Evolutionary conservation across 2,888 invertebrate species (phyloP).

Genomic region (Ormyrus nitidulus): DNA sequence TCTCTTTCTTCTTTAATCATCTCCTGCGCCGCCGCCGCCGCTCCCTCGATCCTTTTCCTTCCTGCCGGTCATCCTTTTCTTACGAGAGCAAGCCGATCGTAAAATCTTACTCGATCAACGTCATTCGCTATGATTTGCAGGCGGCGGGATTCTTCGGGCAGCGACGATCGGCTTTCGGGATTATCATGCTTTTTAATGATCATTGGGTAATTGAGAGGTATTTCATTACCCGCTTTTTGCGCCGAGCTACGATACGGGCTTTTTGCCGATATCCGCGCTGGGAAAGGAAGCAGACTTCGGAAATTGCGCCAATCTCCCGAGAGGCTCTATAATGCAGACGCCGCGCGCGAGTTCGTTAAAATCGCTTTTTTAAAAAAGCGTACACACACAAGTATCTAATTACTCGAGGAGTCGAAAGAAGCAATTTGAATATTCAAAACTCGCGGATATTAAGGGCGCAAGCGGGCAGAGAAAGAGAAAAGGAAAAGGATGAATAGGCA

Average conservation of each 20-base stretch:
- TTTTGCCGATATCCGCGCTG: too few species aligned
- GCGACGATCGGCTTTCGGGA: background rate
- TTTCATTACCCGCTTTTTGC: background rate
- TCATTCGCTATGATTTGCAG: constrained; percentile 33
- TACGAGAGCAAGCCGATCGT: constrained; percentile 15
- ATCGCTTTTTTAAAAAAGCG: too few species aligned
- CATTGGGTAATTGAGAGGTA: background rate
- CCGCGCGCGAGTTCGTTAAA: too few species aligned
- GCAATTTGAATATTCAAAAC: constrained; percentile 40
- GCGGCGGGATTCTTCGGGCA: background rate
- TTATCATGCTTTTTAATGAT: constrained; percentile 6
- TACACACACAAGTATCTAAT: constrained; percentile 27
- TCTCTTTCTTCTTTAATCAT: constrained; percentile 61
- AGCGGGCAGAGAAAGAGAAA: background rate
- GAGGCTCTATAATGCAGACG: too few species aligned
- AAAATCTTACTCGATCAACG: constrained; percentile 51
- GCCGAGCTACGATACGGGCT: too few species aligned
- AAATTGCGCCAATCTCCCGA: too few species aligned
- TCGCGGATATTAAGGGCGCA: background rate
- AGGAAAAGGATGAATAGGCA: constrained; percentile 36
- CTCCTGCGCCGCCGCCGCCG: constrained; percentile 49
- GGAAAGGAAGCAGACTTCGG: too few species aligned
- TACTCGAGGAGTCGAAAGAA: constrained; percentile 9
- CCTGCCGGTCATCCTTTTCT: constrained; percentile 38
- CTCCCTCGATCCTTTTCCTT: constrained; percentile 10